These are phyloP conservation scores for Odontesthes bonariensis DNA, from an alignment of 2,113 vertebrate genomes.

Conservation along the genomic window DNA sequence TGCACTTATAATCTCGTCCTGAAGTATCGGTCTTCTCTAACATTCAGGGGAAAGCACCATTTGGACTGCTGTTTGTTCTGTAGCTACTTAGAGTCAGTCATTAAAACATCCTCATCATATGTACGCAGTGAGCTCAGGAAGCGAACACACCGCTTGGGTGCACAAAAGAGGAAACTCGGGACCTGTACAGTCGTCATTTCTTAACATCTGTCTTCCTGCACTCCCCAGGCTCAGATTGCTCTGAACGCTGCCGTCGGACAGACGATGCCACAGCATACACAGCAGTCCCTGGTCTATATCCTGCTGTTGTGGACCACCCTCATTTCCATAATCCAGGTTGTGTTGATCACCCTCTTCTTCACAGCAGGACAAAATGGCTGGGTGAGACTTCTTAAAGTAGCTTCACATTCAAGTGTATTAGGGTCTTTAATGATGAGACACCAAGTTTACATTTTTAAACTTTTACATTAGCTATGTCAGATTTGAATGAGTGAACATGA, in stretches of 20 bases:
- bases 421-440: not conserved
- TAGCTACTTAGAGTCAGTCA: conserved; percentile 29
- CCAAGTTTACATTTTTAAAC: not conserved
- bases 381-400: conserved; percentile 65
- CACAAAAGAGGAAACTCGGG: conserved; percentile 67
- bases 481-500: conserved; percentile 1
- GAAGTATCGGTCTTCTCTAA: conserved; percentile 17
- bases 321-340: conserved; percentile 62
- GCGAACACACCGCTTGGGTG: conserved; percentile 42
- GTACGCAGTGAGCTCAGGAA: conserved; percentile 71
- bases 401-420: not conserved
- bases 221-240: conserved; percentile 36
- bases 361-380: conserved; percentile 23
- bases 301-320: conserved; percentile 72
- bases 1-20: conserved; percentile 24
- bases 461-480: not conserved
- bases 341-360: conserved; percentile 63
- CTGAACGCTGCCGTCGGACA: conserved; percentile 14
- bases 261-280: conserved; percentile 56
- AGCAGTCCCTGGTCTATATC: conserved; percentile 50
- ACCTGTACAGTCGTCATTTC: conserved; percentile 37
- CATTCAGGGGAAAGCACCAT: conserved; percentile 74
- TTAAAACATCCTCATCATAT: conserved; percentile 39
- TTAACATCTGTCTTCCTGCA: conserved; percentile 47
- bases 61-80: conserved; percentile 40